Conservation (phyloP, 2,888 invertebrate species). For the Euplagia quadripunctaria region DNA sequence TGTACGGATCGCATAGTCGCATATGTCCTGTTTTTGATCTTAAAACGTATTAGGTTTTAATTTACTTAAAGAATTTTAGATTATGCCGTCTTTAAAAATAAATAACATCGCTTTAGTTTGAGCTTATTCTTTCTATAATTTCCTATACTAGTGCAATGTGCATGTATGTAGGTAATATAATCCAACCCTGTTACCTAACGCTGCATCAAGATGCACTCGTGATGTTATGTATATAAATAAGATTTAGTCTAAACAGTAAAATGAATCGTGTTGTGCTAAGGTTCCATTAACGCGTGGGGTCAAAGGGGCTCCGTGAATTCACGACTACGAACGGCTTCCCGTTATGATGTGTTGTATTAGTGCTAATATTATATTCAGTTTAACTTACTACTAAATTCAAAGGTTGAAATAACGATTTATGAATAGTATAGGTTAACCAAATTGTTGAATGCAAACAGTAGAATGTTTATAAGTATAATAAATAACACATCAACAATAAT, state of each 20-base stretch:
- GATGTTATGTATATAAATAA: constrained; percentile 5
- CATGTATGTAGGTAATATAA: neutral
- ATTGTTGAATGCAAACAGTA: too few species aligned
- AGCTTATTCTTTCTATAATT: too few species aligned
- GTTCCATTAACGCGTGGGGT: constrained; percentile 31
- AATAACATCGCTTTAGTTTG: too few species aligned
- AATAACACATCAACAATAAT: too few species aligned
- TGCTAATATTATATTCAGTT: neutral
- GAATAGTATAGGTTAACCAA: too few species aligned
- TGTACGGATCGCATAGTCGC: too few species aligned
- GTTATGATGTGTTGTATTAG: constrained; percentile 1
- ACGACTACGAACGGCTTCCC: constrained; percentile 12
- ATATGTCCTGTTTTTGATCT: too few species aligned
- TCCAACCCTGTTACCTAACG: neutral
- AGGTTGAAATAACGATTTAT: too few species aligned
- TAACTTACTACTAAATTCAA: neutral
- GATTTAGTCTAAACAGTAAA: constrained; percentile 14
- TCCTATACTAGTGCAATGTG: neutral
- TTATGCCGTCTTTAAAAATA: too few species aligned
- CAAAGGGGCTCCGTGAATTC: constrained; percentile 9
- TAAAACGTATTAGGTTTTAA: too few species aligned
- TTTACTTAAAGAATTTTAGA: too few species aligned
- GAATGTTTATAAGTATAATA: too few species aligned
- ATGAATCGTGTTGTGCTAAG: constrained; percentile 19
- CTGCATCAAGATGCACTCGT: neutral